Evolutionary conservation across 35 echinoderm and acorn worm species (phyloP), one percentile per base, ranked within the genome.

Genomic region (Lytechinus variegatus): DNA sequence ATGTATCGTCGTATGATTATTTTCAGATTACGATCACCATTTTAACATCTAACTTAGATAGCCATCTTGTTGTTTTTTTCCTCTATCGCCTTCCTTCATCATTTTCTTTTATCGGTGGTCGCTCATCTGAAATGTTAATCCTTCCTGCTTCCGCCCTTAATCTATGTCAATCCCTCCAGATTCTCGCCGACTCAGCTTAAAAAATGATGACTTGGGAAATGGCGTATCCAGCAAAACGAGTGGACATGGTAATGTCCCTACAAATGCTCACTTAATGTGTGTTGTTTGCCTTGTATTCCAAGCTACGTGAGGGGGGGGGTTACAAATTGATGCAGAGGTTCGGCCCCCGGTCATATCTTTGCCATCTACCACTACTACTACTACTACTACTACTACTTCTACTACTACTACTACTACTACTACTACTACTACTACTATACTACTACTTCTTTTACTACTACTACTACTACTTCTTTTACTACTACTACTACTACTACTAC

Each of bases 401-500:
- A 87, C 86, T 87, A 87, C 86, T 4, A 6, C 86, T 87, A 87
- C 86, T 24, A 87, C 86, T 87, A 87, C 86, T 27, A 87, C 86
- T 33, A 27, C 86, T 87, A 87, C 86, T 87, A 87, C 4, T 27
- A 87, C 86, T 4, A 87, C 86, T 87, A 6, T n/a, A n/a, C 86
- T 87, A 87, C 86, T 27, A 87, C 86, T 87, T 8, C 86, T 33
- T 27, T 19, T 6, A 87, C 86, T 19, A 87, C 86, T 24, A 87
- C 4, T 33, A 87, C 86, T 24, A 87, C 86, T 33, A 87, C 86
- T 33, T 27, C 86, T 24, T 8, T 13, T 33, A 87, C 86, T 33
- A 87, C 86, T 33, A 87, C 86, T 33, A 87, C 86, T 87, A 87
- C 86, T 87, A 33, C 86, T 87, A 87, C 86, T 87, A 87, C 87